Percentiles rank a stretch among this genome's conserved stretches.
Conservation (phyloP, 2,113 vertebrate species). For the Onychostoma macrolepis region DNA sequence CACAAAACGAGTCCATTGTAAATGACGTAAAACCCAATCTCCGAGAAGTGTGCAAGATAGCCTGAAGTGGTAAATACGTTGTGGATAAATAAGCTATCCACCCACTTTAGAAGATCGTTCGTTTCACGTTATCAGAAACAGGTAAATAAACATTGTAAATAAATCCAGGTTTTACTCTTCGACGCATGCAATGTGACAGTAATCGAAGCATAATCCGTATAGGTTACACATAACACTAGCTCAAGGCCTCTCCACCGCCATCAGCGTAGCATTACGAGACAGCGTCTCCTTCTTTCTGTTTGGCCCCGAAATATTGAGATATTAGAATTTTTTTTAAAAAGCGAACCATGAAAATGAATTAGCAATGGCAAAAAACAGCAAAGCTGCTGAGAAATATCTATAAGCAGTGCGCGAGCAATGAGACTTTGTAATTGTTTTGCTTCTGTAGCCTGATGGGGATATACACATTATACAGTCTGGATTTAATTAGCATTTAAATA, state of each 20-base stretch:
- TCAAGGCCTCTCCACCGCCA: constrained; percentile 1
- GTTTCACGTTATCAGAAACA: neutral
- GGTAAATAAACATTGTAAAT: constrained; percentile 6
- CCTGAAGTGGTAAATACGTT: constrained; percentile 25
- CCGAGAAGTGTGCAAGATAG: constrained; percentile 12
- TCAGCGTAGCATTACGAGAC: neutral
- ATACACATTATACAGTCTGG: neutral
- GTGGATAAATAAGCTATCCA: constrained; percentile 21
- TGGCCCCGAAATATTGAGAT: neutral
- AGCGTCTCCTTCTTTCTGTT: neutral
- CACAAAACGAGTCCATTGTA: neutral
- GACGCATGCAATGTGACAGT: neutral
- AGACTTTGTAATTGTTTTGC: neutral
- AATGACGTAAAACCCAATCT: neutral
- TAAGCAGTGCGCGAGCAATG: neutral
- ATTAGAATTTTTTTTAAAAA: neutral
- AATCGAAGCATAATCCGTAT: neutral
- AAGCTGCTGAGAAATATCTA: neutral
- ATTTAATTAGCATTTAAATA: neutral
- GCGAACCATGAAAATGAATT: neutral
- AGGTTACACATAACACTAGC: neutral
- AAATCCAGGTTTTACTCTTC: neutral
- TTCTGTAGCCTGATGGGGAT: neutral
- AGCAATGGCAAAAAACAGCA: neutral
- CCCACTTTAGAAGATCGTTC: constrained; percentile 18